Evolutionary conservation across 2,797 vertebrate species (phyloP), one percentile per base, ranked within the genome.

Genomic region (Setipinna tenuifilis): DNA sequence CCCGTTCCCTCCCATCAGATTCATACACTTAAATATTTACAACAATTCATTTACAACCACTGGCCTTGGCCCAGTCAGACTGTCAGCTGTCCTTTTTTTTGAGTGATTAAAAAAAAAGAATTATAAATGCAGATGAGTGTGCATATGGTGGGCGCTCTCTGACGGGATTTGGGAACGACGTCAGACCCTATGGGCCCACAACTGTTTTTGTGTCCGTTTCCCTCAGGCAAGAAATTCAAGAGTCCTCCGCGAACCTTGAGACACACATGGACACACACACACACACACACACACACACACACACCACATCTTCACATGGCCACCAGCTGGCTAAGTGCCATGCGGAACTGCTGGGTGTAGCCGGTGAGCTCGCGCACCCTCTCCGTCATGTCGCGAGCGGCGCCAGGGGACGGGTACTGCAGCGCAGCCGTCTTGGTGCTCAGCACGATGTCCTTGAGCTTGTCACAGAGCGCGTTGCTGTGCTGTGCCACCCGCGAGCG

Each of bases 391-490:
- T 99, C 98, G 86, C 96, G 94, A 80, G 96, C 97, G 0, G 97
- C 96, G 0, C 95, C 84, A 0, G 97, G 94, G 0, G 97, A 97
- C 0, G 98, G 98, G 87, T 99, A 99, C 91, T 98, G 97, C 78
- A 99, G 95, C 0, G 98, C 98, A 0, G 98, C 98, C 0, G 95
- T 96, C 93, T 99, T 99, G 82, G 98, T 99, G 87, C 96, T 97
- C 81, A 97, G 95, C 88, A 99, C 98, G 0, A 99, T 98, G 93
- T 98, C 97, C 83, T 98, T 98, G 81, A 99, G 97, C 92, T 98
- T 97, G 91, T 98, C 97, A 0, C 98, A 99, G 19, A 99, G 97
- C 1, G 95, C 92, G 93, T 98, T 99, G 95, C 98, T 99, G 93
- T 96, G 97, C 93, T 98, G 97, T 10, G 97, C 97, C 90, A 98